phyloP scores from a whole-genome alignment of 2,113 vertebrate genomes.

The Pica pica region DNA sequence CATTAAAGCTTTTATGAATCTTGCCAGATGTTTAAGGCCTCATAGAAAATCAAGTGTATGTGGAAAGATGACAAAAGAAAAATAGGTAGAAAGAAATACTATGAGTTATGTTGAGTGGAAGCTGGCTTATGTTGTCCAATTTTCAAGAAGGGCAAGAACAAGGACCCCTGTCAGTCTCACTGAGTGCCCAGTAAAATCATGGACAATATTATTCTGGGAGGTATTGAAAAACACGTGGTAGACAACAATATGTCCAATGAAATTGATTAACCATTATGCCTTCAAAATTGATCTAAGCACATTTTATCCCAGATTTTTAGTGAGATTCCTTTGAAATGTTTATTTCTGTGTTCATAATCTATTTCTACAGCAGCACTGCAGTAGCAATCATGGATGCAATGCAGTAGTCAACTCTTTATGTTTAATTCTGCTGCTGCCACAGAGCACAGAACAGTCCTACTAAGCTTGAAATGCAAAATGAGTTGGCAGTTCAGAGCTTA shows the following conservation, averaged over 20 bases:
- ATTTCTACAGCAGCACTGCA: neutral
- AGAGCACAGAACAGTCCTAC: neutral
- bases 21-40: conserved; percentile 48
- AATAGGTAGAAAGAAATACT: neutral
- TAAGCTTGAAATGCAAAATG: neutral
- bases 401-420: neutral
- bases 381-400: neutral
- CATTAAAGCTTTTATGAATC: conserved; percentile 50
- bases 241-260: neutral
- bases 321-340: neutral
- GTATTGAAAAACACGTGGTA: neutral
- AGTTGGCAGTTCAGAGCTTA: neutral
- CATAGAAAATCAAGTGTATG: neutral
- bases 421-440: neutral
- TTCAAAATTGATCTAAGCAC: neutral
- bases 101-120: neutral
- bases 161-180: neutral
- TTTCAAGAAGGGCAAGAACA: neutral
- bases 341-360: neutral
- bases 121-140: neutral
- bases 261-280: neutral
- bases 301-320: neutral
- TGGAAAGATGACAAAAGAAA: neutral
- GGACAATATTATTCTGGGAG: neutral
- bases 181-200: neutral